phyloP scores from a whole-genome alignment of 2,797 vertebrate genomes.

The Huso huso region DNA sequence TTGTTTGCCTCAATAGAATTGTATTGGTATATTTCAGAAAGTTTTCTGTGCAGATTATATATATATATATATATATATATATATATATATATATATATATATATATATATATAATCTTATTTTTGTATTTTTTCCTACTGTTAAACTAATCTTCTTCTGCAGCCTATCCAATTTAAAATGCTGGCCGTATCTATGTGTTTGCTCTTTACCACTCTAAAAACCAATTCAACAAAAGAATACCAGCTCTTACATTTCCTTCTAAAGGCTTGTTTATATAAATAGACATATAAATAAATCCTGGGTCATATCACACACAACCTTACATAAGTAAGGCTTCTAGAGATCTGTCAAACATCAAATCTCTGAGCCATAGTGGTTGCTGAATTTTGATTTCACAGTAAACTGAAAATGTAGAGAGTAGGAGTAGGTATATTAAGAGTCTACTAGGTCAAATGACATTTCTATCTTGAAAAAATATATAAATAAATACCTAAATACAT shows the following conservation, averaged over 20 bases:
- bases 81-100: no score
- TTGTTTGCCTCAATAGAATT: constrained; percentile 27
- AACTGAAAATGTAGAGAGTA: no score
- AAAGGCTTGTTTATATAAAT: constrained; percentile 7
- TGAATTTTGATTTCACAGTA: no score
- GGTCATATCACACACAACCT: constrained; percentile 12
- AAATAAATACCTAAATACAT: no score
- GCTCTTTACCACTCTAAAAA: constrained; percentile 8
- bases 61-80: no score
- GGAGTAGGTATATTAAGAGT: no score
- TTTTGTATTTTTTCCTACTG: no score
- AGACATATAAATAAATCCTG: constrained; percentile 16
- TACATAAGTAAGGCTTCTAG: constrained; percentile 14
- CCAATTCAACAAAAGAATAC: constrained; percentile 11
- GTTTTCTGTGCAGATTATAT: constrained; percentile 11
- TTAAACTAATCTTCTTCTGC: not conserved
- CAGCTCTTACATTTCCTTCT: not conserved
- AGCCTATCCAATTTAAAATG: not conserved
- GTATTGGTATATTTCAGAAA: constrained; percentile 29
- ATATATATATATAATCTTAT: not conserved
- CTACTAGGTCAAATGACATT: no score
- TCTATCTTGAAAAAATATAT: no score
- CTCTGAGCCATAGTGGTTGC: not conserved
- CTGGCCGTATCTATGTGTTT: not conserved
- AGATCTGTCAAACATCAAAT: constrained; percentile 1